phyloP scores from a whole-genome alignment of 1,140 invertebrate species.

The Bombus confusus region DNA sequence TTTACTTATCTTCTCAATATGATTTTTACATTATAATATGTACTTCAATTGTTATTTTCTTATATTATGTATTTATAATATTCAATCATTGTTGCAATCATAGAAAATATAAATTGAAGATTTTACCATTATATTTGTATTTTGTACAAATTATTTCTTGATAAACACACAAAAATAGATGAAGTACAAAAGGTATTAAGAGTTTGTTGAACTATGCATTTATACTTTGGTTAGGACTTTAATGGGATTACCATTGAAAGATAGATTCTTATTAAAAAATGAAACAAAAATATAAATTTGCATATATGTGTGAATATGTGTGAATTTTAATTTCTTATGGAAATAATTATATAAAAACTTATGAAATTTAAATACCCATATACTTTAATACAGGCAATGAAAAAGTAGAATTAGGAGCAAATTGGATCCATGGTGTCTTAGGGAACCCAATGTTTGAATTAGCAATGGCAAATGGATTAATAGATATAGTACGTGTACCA shows the following conservation, averaged over 20 bases:
- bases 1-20: neutral
- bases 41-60: neutral
- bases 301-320: neutral
- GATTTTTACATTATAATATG: no score
- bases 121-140: neutral
- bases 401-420: slow-evolving; percentile 93
- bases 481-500: slow-evolving; percentile 91
- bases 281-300: neutral
- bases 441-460: slow-evolving; percentile 92
- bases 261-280: neutral
- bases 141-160: neutral
- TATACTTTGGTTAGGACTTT: neutral
- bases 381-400: slow-evolving; percentile 77
- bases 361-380: neutral
- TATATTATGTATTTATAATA: neutral
- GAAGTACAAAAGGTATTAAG: neutral
- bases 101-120: no score
- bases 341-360: neutral
- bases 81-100: neutral
- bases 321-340: neutral
- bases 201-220: neutral
- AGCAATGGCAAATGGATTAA: slow-evolving; percentile 90
- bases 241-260: neutral
- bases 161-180: neutral
- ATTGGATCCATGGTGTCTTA: slow-evolving; percentile 96